These are phyloP conservation scores for Drosophila bifasciata DNA, from an alignment of 1,140 invertebrate species.

Conservation along the genomic window DNA sequence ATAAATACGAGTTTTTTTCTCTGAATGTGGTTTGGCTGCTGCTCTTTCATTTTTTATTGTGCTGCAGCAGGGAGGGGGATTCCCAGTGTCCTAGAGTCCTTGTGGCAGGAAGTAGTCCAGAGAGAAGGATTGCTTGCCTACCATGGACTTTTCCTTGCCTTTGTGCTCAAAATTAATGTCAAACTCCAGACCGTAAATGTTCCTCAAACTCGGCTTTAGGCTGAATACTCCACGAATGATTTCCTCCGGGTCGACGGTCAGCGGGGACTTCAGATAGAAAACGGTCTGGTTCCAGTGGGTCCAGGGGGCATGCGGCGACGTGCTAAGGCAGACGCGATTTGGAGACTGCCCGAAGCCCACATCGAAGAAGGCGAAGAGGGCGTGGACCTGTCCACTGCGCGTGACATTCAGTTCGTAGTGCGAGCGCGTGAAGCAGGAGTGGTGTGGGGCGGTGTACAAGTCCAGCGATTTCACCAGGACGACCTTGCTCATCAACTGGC, in stretches of 20 bases:
- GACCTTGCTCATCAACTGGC: slow-evolving; percentile 87
- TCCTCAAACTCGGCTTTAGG: slow-evolving; percentile 17
- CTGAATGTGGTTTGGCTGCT: slow-evolving; percentile 17
- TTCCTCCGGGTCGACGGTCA: slow-evolving; percentile 31
- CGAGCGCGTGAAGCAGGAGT: slow-evolving; percentile 30
- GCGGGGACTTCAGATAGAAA: slow-evolving; percentile 41
- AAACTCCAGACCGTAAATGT: slow-evolving; percentile 37
- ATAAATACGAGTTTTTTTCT: slow-evolving; percentile 25
- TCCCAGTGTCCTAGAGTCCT: not conserved
- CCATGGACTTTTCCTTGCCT: slow-evolving; percentile 19
- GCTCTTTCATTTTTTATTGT: slow-evolving; percentile 13
- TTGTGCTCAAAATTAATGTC: slow-evolving; percentile 38
- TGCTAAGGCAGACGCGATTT: slow-evolving; percentile 46
- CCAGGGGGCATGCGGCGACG: slow-evolving; percentile 41
- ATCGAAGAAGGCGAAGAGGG: slow-evolving; percentile 52
- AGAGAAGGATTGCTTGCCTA: slow-evolving; percentile 16
- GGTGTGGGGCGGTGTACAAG: slow-evolving; percentile 21
- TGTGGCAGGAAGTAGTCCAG: slow-evolving; percentile 16
- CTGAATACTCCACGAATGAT: slow-evolving; percentile 35
- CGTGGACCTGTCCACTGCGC: slow-evolving; percentile 38
- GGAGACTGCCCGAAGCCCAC: slow-evolving; percentile 54
- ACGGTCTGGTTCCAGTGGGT: slow-evolving; percentile 65
- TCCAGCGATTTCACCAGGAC: slow-evolving; percentile 47
- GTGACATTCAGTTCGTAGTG: slow-evolving; percentile 50
- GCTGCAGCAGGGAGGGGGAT: not conserved